Percentiles rank a stretch among this genome's conserved stretches.
These are phyloP conservation scores for Gasteruption jaculator DNA, from an alignment of 2,888 invertebrate genomes.

Conservation along the genomic window DNA sequence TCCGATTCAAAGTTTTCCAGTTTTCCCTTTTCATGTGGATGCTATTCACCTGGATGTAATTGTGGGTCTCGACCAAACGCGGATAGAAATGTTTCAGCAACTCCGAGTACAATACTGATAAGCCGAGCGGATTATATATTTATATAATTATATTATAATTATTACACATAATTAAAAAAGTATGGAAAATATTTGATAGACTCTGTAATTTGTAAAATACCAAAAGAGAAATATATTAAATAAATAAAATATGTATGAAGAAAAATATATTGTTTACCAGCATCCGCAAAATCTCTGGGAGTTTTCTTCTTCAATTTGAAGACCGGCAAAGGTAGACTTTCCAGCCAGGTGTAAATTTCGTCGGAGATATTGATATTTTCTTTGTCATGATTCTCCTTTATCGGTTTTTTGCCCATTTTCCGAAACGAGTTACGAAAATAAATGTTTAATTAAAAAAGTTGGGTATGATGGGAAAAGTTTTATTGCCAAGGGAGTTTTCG, in stretches of 20 bases:
- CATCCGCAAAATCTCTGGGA: slow-evolving; percentile 76
- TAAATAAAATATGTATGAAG: slow-evolving; percentile 1
- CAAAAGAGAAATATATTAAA: not conserved
- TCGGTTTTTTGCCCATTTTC: too few species aligned
- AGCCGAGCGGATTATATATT: not conserved
- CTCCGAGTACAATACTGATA: slow-evolving; percentile 64
- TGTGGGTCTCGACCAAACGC: slow-evolving; percentile 69
- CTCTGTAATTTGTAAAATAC: not conserved
- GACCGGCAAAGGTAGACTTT: too few species aligned
- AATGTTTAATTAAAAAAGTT: too few species aligned
- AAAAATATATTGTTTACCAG: slow-evolving; percentile 52
- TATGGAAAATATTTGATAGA: too few species aligned
- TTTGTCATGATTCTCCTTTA: too few species aligned
- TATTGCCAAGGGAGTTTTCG: too few species aligned
- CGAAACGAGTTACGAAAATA: too few species aligned
- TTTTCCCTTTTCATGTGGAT: slow-evolving; percentile 64
- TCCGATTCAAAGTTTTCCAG: slow-evolving; percentile 72
- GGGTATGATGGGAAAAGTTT: too few species aligned
- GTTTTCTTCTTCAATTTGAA: too few species aligned
- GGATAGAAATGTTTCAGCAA: slow-evolving; percentile 65
- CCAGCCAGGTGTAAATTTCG: too few species aligned
- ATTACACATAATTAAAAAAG: not conserved
- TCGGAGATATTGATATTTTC: too few species aligned
- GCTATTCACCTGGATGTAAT: slow-evolving; percentile 67
- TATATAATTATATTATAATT: not conserved